These are phyloP conservation scores for Agrypnus murinus DNA, from an alignment of 2,888 invertebrate genomes.

Conservation along the genomic window DNA sequence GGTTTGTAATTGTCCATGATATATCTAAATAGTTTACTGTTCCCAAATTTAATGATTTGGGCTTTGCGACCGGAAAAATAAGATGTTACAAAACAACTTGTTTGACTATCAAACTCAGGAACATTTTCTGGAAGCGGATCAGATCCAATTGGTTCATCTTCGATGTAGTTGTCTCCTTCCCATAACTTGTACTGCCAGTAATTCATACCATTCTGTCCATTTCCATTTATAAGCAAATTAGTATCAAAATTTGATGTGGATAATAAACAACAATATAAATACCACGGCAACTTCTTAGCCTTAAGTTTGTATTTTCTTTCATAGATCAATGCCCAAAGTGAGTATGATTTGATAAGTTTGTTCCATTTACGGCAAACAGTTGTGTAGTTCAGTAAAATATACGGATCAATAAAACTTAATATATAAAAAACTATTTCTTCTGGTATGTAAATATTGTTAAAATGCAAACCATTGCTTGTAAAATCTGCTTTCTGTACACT, in stretches of 20 bases:
- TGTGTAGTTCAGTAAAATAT: conserved; percentile 65
- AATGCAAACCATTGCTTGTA: conserved; percentile 33
- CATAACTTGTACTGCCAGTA: conserved; percentile 65
- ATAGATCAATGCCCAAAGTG: conserved; percentile 43
- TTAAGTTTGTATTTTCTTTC: conserved; percentile 45
- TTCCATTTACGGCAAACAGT: conserved; percentile 71
- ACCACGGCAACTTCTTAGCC: conserved; percentile 62
- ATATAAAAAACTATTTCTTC: conserved; percentile 68
- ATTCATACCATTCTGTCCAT: conserved; percentile 63
- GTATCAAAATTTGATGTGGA: conserved; percentile 65
- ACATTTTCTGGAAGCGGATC: conserved; percentile 64
- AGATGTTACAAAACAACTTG: conserved; percentile 71
- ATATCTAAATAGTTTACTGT: conserved; percentile 66
- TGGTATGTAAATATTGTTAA: conserved; percentile 64
- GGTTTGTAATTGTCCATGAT: conserved; percentile 71
- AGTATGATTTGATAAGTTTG: conserved; percentile 61
- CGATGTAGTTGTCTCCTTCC: conserved; percentile 66
- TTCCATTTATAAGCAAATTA: conserved; percentile 70
- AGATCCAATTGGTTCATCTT: conserved; percentile 68
- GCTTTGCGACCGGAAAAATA: conserved; percentile 67
- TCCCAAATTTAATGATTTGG: conserved; percentile 69
- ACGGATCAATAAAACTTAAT: conserved; percentile 63
- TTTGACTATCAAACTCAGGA: conserved; percentile 62
- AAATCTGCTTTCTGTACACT: not conserved
- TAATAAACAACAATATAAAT: conserved; percentile 65